phyloP scores from a whole-genome alignment of 2,888 invertebrate species.

The Orchesellides sinensis region DNA sequence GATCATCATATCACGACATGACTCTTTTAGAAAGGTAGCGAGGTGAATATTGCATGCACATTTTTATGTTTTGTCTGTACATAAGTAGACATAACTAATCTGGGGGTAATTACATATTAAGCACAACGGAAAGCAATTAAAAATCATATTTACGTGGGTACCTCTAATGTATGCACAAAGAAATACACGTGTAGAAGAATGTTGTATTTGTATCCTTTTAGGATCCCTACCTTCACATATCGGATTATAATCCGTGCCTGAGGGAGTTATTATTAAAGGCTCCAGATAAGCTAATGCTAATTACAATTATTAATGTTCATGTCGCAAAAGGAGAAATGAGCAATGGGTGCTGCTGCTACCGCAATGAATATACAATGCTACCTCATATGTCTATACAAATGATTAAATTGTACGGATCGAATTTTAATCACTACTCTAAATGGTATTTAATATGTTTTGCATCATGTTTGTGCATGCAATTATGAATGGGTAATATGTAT shows the following conservation, averaged over 20 bases:
- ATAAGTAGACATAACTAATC: slow-evolving; percentile 26
- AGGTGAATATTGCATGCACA: background rate
- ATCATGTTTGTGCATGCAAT: slow-evolving; percentile 32
- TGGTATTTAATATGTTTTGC: slow-evolving; percentile 53
- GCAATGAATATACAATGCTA: background rate
- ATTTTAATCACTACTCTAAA: slow-evolving; percentile 63
- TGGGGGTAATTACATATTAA: slow-evolving; percentile 51
- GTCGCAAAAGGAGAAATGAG: slow-evolving; percentile 63
- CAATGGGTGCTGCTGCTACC: slow-evolving; percentile 6
- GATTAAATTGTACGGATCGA: slow-evolving; percentile 45
- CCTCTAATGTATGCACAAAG: background rate
- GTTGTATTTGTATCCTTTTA: background rate
- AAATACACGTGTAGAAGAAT: background rate
- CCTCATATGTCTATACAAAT: background rate
- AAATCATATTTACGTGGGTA: slow-evolving; percentile 38
- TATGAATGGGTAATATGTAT: slow-evolving; percentile 26
- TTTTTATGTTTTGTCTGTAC: too few relatives aligned
- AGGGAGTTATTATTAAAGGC: slow-evolving; percentile 55
- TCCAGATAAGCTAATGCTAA: slow-evolving; percentile 66
- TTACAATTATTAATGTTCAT: slow-evolving; percentile 65
- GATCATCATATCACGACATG: slow-evolving; percentile 24
- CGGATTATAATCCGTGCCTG: slow-evolving; percentile 45
- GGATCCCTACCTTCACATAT: too few relatives aligned
- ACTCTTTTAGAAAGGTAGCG: slow-evolving; percentile 19
- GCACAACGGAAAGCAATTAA: slow-evolving; percentile 56